Evolutionary conservation across 2,113 vertebrate species (phyloP), one percentile per base, ranked within the genome.

Genomic region (Scartelaos histophorus): DNA sequence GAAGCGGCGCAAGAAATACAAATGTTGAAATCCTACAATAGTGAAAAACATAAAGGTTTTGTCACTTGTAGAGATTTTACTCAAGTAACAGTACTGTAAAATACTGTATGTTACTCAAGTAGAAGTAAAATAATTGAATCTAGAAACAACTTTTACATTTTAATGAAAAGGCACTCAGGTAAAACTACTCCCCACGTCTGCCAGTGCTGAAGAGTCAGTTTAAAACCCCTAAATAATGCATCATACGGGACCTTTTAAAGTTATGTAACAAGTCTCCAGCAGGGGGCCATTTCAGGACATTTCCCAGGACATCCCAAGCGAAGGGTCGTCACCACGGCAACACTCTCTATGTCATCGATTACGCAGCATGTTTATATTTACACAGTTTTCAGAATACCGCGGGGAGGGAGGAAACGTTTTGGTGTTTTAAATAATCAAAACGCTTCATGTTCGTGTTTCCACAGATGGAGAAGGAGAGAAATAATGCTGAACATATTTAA

Each of bases 251-350:
- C 38, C 38, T 43, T 29, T 77, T 62, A 68, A 77, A 61, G 68
- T 84, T 66, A 62, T 62, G 57, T 29, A 67, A 76, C 62, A 29
- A 19, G 15, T 64, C 43, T 47, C 29, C 35, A 66, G 70, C 58
- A 54, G n/a, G 58, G 25, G 25, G 25, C 25, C 58, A 17, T 61
- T 61, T 25, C 15, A 10, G 58, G 68, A 77, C 85, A 83, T 85
- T 92, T 92, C 90, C 83, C 90, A 92, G 82, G 87, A 90, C 87
- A 86, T 76, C 60, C 17, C 49, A 46, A 71, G 76, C 69, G 7
- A 51, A 72, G 64, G 85, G 90, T 90, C 75, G 69, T 74, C 25
- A 10, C 74, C 70, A 71, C 75, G 76, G 82, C 82, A 82, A 82
- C 82, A 65, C 58, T 69, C 71, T 74, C 74, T 58, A 65, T 51